Base-by-base conservation (phyloP, 2,113 vertebrate genomes). In the Anolis carolinensis region DNA sequence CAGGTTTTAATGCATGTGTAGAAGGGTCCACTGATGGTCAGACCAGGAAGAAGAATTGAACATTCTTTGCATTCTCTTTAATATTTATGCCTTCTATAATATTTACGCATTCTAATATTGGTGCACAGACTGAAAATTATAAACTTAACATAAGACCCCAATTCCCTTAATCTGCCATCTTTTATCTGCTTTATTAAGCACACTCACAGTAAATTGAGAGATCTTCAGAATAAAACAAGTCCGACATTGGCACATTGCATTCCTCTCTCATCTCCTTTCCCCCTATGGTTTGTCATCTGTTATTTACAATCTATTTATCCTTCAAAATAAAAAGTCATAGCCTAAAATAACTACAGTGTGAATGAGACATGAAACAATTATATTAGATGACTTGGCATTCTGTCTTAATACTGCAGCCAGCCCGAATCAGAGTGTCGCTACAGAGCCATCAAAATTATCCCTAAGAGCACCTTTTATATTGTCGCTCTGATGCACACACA, bases 251-350 rank as follows among this genome's bases (percentile, higher is more conserved):
- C 52, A 77, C 67, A 25, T 14, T 84, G 73, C n/a, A 77, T 67
- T 68, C 44, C 62, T 77, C 59, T 48, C 16, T 50, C 9, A 2
- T 2, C 39, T 5, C 23, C 20, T 32, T 65, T 30, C 62, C 44
- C 23, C 80, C 44, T 20, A 1, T 78, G 44, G n/a, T 36, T 70
- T 78, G 62, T 85, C 83, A 85, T 78, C 74, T 85, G 83, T 78
- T 68, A 48, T 68, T 77, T 85, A 85, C 74, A 77, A 77, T 77
- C 73, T 84, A 68, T 84, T 78, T 84, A 78, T 67, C 30, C n/a
- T 77, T 85, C 48, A 34, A 78, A 75, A 76, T 44, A 48, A 76
- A n/a, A 82, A 76, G 59, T 84, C 72, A 83, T 36, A 32, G 21
- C 34, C 73, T 52, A 77, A 84, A 77, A 77, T 84, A 68, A 84